These are phyloP conservation scores for Scytalopus superciliaris DNA, from an alignment of 2,113 vertebrate genomes.

Conservation along the genomic window DNA sequence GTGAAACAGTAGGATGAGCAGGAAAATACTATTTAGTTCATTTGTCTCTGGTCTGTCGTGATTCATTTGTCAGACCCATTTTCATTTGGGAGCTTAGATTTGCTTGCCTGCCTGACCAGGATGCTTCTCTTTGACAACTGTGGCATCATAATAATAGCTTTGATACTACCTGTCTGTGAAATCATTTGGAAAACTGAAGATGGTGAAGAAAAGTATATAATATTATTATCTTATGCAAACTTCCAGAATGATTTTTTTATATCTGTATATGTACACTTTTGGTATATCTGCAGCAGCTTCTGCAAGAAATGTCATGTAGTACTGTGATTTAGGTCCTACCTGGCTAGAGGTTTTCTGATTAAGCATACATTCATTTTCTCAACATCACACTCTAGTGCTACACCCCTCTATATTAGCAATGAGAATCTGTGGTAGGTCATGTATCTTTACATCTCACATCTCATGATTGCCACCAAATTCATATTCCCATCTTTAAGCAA, in stretches of 20 bases:
- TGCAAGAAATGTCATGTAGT: background rate
- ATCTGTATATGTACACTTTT: background rate
- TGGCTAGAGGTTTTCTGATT: background rate
- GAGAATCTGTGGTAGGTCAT: background rate
- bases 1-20: background rate
- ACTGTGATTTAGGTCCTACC: background rate
- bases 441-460: background rate
- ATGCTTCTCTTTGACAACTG: background rate
- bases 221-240: no score
- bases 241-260: no score
- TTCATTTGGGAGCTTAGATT: background rate
- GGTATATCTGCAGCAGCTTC: background rate
- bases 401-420: background rate
- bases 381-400: background rate
- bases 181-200: background rate
- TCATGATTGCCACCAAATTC: background rate
- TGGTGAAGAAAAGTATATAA: no score
- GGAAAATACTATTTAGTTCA: background rate
- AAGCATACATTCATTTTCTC: background rate
- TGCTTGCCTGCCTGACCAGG: background rate
- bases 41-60: background rate
- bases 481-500: background rate
- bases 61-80: rapidly evolving
- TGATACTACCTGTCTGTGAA: background rate
- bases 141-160: background rate